Conservation (phyloP, 2,888 invertebrate species). For the Hartigia nigra region DNA sequence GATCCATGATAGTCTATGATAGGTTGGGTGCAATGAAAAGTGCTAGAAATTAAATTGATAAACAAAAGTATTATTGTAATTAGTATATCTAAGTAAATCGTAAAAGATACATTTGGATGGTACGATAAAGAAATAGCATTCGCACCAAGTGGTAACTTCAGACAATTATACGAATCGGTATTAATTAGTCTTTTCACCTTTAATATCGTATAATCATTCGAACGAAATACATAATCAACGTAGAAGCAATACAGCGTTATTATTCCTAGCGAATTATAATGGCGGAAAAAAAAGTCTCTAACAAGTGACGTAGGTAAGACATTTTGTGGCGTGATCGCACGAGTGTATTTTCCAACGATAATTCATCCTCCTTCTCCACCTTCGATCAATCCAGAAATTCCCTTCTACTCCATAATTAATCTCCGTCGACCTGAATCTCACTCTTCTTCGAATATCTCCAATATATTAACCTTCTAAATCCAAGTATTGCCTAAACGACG, state of each 20-base stretch:
- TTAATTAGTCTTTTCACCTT: conserved; percentile 24
- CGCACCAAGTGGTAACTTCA: conserved; percentile 41
- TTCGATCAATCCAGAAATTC: neutral
- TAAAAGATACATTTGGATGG: conserved; percentile 42
- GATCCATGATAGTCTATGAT: conserved; percentile 4
- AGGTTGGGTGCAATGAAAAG: conserved; percentile 41
- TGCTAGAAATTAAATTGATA: conserved; percentile 46
- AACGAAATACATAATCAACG: conserved; percentile 42
- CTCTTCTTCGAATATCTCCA: neutral
- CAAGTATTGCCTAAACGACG: neutral
- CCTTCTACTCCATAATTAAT: neutral
- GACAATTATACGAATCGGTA: conserved; percentile 33
- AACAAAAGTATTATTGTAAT: conserved; percentile 58
- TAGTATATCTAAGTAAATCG: conserved; percentile 40
- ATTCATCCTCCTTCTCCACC: neutral
- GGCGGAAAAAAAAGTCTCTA: neutral
- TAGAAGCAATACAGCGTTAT: conserved; percentile 45
- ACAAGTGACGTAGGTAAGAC: conserved; percentile 6
- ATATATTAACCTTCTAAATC: neutral
- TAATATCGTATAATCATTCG: conserved; percentile 35
- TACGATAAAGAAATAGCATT: conserved; percentile 44
- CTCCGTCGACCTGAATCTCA: neutral
- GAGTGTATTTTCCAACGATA: conserved; percentile 6
- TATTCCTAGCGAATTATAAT: conserved; percentile 7
- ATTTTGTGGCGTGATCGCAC: neutral